Percentiles rank a stretch among this genome's conserved stretches.
These are phyloP conservation scores for Ectemnius cavifrons DNA, from an alignment of 2,888 invertebrate genomes.

Conservation along the genomic window DNA sequence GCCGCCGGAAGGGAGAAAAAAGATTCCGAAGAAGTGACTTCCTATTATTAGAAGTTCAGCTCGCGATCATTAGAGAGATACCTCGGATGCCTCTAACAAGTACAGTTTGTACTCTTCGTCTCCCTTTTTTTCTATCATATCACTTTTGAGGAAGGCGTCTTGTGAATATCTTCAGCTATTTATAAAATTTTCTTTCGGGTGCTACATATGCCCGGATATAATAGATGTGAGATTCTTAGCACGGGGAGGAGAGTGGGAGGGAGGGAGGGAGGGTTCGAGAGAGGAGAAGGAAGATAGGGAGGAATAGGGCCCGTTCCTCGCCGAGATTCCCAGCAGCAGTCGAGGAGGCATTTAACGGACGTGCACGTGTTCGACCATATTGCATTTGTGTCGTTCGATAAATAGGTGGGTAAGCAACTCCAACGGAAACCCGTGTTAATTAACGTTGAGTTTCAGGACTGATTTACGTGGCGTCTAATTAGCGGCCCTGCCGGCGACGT, in stretches of 20 bases:
- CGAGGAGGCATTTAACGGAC: conserved; percentile 47
- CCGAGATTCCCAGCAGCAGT: background rate
- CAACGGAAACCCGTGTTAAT: conserved; percentile 77
- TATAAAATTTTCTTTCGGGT: conserved; percentile 45
- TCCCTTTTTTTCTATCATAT: background rate
- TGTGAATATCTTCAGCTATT: conserved; percentile 28
- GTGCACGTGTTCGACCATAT: conserved; percentile 57
- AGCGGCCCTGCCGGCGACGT: conserved; percentile 76
- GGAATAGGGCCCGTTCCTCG: conserved; percentile 20
- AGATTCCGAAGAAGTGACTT: background rate
- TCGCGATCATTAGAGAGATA: conserved; percentile 22
- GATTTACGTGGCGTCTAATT: conserved; percentile 78
- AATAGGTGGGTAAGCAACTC: conserved; percentile 74
- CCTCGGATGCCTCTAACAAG: conserved; percentile 27
- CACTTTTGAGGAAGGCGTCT: conserved; percentile 18
- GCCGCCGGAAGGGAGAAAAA: background rate
- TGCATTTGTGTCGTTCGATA: conserved; percentile 70
- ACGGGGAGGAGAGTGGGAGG: too few relatives aligned
- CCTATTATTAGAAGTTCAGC: conserved; percentile 27
- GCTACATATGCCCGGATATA: conserved; percentile 45
- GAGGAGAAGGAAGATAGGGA: background rate
- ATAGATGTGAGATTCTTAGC: conserved; percentile 13
- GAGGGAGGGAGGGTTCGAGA: too few relatives aligned
- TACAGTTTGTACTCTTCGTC: background rate
- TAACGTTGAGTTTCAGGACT: conserved; percentile 78